Percentiles rank a stretch among this genome's conserved stretches.
Evolutionary conservation across 2,888 invertebrate species (phyloP).

Genomic region (Meta bourneti): DNA sequence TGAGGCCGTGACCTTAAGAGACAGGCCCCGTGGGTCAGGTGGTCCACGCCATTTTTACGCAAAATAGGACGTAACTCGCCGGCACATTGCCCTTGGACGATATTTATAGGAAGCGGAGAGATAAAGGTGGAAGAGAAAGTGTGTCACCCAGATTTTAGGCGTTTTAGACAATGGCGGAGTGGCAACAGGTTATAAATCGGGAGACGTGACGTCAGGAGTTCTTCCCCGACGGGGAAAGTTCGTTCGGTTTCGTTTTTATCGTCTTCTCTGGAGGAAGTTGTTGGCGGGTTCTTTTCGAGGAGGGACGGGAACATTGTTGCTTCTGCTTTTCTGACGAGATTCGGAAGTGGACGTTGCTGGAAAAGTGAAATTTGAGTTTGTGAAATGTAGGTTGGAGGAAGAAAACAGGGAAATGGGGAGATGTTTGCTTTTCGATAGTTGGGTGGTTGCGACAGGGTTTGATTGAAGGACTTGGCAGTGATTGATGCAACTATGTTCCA

Average conservation of each 20-base stretch:
- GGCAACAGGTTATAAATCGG: slow-evolving; percentile 58
- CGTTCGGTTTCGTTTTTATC: slow-evolving; percentile 34
- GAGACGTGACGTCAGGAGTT: slow-evolving; percentile 6
- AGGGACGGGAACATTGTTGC: neutral
- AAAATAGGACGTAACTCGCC: slow-evolving; percentile 65
- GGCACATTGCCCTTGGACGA: slow-evolving; percentile 75
- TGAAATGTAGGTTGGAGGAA: slow-evolving; percentile 54
- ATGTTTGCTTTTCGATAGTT: neutral
- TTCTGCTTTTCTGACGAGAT: neutral
- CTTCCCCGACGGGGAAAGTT: slow-evolving; percentile 22
- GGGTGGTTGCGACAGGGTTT: neutral
- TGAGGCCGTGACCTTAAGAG: slow-evolving; percentile 48
- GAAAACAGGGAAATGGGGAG: neutral
- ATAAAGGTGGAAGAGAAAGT: slow-evolving; percentile 57
- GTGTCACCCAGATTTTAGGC: slow-evolving; percentile 67
- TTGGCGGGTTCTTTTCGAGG: slow-evolving; percentile 22
- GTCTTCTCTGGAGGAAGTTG: slow-evolving; percentile 8
- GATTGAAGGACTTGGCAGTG: no score
- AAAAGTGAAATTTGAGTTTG: neutral
- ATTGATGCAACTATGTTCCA: no score
- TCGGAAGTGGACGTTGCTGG: neutral
- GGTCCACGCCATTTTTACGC: slow-evolving; percentile 41
- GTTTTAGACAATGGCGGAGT: slow-evolving; percentile 54
- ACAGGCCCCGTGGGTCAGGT: slow-evolving; percentile 30
- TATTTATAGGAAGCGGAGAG: slow-evolving; percentile 72